Evolutionary conservation across 1,140 invertebrate genomes (phyloP).

Genomic region (Ooceraea biroi): DNA sequence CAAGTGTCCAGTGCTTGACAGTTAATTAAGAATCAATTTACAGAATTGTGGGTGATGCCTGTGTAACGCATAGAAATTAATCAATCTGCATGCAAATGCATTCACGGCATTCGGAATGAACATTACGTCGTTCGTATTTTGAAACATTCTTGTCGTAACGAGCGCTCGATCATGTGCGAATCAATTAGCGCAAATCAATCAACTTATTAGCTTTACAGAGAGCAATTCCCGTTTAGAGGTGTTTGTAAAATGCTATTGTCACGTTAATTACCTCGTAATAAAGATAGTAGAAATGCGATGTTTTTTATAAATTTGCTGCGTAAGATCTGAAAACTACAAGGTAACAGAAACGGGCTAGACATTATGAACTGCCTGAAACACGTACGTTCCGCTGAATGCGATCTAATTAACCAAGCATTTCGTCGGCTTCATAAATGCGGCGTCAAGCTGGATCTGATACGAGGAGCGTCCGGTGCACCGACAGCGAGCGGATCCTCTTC

Average conservation of each 20-base stretch:
- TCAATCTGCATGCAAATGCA: constrained; percentile 57
- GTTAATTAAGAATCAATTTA: constrained; percentile 69
- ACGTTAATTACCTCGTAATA: neutral
- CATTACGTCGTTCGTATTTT: constrained; percentile 52
- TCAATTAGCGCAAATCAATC: constrained; percentile 50
- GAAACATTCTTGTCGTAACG: constrained; percentile 59
- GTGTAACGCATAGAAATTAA: constrained; percentile 65
- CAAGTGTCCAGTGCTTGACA: constrained; percentile 52
- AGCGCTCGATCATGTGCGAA: constrained; percentile 51
- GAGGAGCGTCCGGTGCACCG: constrained; percentile 55
- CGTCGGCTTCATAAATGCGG: constrained; percentile 28
- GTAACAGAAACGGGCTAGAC: constrained; percentile 7
- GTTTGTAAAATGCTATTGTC: constrained; percentile 9
- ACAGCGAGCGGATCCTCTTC: constrained; percentile 27
- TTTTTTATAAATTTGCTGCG: neutral
- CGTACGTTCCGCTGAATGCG: constrained; percentile 12
- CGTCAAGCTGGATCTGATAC: constrained; percentile 62
- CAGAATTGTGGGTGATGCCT: constrained; percentile 55
- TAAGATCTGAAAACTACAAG: neutral
- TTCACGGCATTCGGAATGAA: constrained; percentile 37
- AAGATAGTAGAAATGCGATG: neutral
- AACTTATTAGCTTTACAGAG: constrained; percentile 34
- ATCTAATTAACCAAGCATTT: constrained; percentile 68
- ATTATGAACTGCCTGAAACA: constrained; percentile 19
- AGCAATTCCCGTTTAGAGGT: constrained; percentile 21